Evolutionary conservation across 2,888 invertebrate species (phyloP), one percentile per base, ranked within the genome.

Genomic region (Agonopterix arenella): DNA sequence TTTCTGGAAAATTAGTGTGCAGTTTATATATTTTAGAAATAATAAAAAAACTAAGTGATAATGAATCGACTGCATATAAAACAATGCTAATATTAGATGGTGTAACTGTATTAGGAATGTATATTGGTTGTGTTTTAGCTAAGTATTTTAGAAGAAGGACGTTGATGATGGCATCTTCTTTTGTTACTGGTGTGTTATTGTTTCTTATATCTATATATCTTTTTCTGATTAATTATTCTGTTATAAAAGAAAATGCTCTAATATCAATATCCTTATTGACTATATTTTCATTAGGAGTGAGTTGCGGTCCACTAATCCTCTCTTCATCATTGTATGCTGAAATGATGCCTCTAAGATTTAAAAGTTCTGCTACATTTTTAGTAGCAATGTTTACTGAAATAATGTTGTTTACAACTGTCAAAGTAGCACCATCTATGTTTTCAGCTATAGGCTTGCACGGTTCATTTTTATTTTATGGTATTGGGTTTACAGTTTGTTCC

Each of bases 41-140:
- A 40, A 68, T 77, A 13, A 66, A 56, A 13, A 58, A 69, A 54
- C 76, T 81, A 38, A 76, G 77, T 0, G 53, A 57, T 4, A 70
- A 64, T 28, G 75, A 79, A 52, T 53, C 57, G 1, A 65, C 73
- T 0, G 76, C 78, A 0, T 79, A 76, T 11, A 70, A 60, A 4
- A 76, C 70, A 3, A 81, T 81, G 81, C 60, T 82, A 7, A 68
- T 81, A 46, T 60, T 81, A 48, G 81, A 82, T 45, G 80, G 75
- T 3, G 67, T 80, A 1, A 80, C 81, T 10, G 73, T 82, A 42
- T 52, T 73, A 1, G 74, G 77, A 8, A 75, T 75, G 73, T 79
- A 79, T 59, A 28, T 70, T 10, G 81, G 80, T 10, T 74, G 80
- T 60, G 60, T 62, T 44, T 51, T 76, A 42, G 61, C 73, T 10